phyloP scores from a whole-genome alignment of 2,797 vertebrate species.

The Galago senegalensis region DNA sequence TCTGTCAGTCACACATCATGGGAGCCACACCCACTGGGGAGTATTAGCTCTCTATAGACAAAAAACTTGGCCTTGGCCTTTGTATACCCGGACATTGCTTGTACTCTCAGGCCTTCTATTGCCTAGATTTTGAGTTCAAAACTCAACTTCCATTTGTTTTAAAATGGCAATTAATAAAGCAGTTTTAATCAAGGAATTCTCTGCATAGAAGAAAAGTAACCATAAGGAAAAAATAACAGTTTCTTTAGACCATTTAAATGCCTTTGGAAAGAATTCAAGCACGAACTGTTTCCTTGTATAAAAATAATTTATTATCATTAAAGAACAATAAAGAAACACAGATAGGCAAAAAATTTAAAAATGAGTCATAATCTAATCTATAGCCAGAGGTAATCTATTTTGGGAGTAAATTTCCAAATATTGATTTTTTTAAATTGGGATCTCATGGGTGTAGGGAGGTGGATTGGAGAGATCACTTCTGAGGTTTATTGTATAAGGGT shows the following conservation, averaged over 20 bases:
- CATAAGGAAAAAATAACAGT: not conserved
- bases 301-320: conserved; percentile 16
- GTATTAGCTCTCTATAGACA: not conserved
- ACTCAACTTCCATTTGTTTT: not conserved
- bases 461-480: too few relatives aligned
- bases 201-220: not conserved
- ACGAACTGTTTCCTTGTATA: not conserved
- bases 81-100: rapidly evolving
- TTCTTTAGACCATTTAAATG: conserved; percentile 41
- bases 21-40: not conserved
- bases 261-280: conserved; percentile 6
- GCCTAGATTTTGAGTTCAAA: not conserved
- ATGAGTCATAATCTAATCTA: not conserved
- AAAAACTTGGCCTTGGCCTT: not conserved
- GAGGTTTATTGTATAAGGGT: too few relatives aligned
- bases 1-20: not conserved
- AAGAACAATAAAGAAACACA: not conserved
- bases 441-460: not conserved
- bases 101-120: not conserved
- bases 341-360: not conserved
- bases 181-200: not conserved
- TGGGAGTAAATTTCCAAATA: not conserved
- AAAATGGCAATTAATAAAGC: not conserved
- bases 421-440: not conserved
- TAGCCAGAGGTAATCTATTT: not conserved